These are phyloP conservation scores for Aleiodes alternator DNA, from an alignment of 2,888 invertebrate species.

Conservation along the genomic window DNA sequence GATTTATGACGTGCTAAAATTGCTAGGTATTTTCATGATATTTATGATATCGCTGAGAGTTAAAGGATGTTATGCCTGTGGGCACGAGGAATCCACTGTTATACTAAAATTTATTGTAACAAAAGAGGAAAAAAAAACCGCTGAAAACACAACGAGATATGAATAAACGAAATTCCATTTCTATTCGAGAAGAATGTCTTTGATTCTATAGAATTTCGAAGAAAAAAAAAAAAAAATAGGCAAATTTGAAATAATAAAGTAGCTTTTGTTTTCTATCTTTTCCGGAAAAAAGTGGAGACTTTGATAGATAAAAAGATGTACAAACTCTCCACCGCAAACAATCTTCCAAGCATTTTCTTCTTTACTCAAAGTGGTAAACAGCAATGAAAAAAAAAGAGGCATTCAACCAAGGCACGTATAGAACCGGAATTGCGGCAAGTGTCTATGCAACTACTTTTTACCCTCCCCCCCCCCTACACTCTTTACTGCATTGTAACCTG, in stretches of 20 bases:
- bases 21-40: slow-evolving; percentile 56
- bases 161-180: too few species aligned
- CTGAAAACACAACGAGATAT: too few species aligned
- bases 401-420: slow-evolving; percentile 31
- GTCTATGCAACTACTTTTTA: slow-evolving; percentile 40
- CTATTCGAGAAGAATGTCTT: too few species aligned
- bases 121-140: too few species aligned
- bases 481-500: slow-evolving; percentile 39
- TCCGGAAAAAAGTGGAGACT: too few species aligned
- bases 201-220: too few species aligned
- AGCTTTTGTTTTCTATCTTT: too few species aligned
- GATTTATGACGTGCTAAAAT: slow-evolving; percentile 61
- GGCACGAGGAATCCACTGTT: slow-evolving; percentile 29
- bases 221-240: too few species aligned
- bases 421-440: slow-evolving; percentile 33
- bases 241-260: too few species aligned
- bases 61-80: slow-evolving; percentile 30
- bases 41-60: slow-evolving; percentile 52
- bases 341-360: slow-evolving; percentile 1
- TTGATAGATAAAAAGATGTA: too few species aligned
- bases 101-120: too few species aligned
- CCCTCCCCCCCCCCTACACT: not conserved
- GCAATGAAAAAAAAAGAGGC: slow-evolving; percentile 1
- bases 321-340: not conserved
- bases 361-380: not conserved